Evolutionary conservation across 2,113 vertebrate species (phyloP).

Genomic region (Noctilio leporinus): DNA sequence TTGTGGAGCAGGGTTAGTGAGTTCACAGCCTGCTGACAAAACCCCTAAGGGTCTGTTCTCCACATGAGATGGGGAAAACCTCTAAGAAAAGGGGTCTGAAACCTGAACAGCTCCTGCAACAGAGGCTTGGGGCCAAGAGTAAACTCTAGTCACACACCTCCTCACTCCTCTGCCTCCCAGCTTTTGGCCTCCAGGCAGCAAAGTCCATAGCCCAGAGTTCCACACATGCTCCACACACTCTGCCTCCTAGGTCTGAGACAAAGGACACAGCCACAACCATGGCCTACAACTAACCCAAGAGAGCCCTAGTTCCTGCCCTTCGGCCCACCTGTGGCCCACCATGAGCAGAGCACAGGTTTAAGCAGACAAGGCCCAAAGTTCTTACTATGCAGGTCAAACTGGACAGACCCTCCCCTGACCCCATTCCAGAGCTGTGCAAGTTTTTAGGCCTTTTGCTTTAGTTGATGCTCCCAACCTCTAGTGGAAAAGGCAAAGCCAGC

Average conservation of each 20-base stretch:
- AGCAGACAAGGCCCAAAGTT: background rate
- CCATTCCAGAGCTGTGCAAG: fast-evolving
- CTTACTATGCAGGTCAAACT: background rate
- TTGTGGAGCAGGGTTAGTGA: background rate
- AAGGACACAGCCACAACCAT: background rate
- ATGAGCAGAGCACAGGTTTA: fast-evolving
- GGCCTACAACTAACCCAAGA: background rate
- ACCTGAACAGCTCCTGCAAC: background rate
- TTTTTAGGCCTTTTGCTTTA: background rate
- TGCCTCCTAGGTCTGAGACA: background rate
- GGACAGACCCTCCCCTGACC: background rate
- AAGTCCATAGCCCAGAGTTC: background rate
- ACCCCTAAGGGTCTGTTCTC: background rate
- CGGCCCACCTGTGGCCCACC: background rate
- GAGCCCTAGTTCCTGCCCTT: background rate
- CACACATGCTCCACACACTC: background rate
- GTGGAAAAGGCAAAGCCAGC: background rate
- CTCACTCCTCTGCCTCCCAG: background rate
- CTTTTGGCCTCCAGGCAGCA: background rate
- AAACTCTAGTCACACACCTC: fast-evolving
- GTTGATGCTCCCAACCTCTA: background rate
- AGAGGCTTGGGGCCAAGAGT: background rate
- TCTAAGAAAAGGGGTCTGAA: background rate
- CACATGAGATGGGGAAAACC: fast-evolving
- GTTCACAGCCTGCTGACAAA: background rate